Evolutionary conservation across 2,113 vertebrate genomes (phyloP), one percentile per base, ranked within the genome.

Genomic region (Forbesichthys papilliferus): DNA sequence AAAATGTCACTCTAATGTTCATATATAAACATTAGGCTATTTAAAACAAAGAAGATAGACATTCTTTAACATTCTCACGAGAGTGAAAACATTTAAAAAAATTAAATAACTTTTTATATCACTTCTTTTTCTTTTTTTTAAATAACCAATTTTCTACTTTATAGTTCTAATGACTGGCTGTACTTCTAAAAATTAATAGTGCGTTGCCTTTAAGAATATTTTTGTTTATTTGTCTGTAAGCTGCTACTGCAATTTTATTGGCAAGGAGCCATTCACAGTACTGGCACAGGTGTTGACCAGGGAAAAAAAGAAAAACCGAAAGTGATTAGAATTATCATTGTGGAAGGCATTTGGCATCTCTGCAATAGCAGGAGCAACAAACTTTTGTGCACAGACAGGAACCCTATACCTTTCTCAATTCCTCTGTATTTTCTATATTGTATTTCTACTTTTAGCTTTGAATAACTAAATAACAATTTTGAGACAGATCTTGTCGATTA

Each of bases 401-500:
- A 8, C 36, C 36, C 36, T 42, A 42, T 42, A 42, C 36, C 36
- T 42, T 59, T 55, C 57, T 67, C 56, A 48, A 14, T 61, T 42
- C 46, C 14, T 61, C 5, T 27, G 27, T 27, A 27, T 27, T 27
- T 61, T 34, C 13, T 27, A 27, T 27, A 11, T 4, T 5, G 36
- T 18, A 36, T 46, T 20, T 4, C 42, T 3, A 12, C 6, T 46
- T 54, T 9, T 33, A 60, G 59, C 36, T 72, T 78, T 71, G 34
- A 62, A 56, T 10, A 66, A 77, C 48, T 6, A 68, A 74, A 55
- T 48, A 69, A 69, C 48, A 0, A 20, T 83, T 80, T 66, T 49
- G 80, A 58, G 77, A 76, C 14, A 6, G 84, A 87, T 82, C 90
- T 84, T 87, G 91, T 91, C 93, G 93, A 95, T 95, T 87, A 92